Percentiles rank a stretch among this genome's conserved stretches.
phyloP scores from a whole-genome alignment of 2,888 invertebrate genomes.

The Tenthredo amoena region DNA sequence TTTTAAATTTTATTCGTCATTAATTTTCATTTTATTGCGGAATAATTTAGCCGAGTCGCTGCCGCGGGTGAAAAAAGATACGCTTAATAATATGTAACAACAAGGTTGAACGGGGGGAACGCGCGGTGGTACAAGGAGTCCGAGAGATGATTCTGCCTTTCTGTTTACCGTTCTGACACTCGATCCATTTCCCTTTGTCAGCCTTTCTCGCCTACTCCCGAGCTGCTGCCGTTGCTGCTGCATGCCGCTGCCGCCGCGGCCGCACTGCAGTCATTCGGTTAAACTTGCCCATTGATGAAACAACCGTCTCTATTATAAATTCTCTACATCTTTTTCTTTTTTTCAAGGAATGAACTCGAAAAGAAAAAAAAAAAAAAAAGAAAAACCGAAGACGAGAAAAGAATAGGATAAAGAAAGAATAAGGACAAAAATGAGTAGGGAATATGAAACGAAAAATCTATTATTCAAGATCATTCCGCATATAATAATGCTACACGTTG shows the following conservation, averaged over 20 bases:
- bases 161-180: slow-evolving; percentile 52
- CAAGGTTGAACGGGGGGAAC: not conserved
- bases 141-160: slow-evolving; percentile 46
- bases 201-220: slow-evolving; percentile 36
- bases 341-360: not conserved
- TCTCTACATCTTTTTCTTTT: not conserved
- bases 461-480: too few relatives aligned
- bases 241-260: not conserved
- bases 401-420: too few relatives aligned
- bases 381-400: not conserved
- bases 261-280: slow-evolving; percentile 34
- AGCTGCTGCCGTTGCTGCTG: not conserved
- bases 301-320: not conserved
- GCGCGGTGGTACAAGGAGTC: not conserved
- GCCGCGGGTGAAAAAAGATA: not conserved
- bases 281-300: slow-evolving; percentile 48
- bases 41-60: not conserved
- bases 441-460: too few relatives aligned
- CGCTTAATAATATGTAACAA: slow-evolving; percentile 18
- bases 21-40: not conserved
- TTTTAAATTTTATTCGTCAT: not conserved
- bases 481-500: not conserved
- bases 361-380: not conserved
- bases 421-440: too few relatives aligned
- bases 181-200: slow-evolving; percentile 52